phyloP scores from a whole-genome alignment of 1,140 invertebrate genomes.

The Drosophila busckii region DNA sequence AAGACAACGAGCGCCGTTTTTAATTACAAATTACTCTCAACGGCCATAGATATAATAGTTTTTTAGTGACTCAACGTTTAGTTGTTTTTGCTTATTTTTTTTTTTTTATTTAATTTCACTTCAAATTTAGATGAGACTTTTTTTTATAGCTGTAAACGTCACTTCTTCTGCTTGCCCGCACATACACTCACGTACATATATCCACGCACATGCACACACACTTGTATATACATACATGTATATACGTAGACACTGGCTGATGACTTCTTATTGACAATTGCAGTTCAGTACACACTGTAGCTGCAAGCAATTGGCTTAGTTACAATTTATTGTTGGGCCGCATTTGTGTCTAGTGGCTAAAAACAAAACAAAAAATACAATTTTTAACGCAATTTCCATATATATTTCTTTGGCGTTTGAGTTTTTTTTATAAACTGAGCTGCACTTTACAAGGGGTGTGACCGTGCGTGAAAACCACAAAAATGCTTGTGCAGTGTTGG shows the following conservation, averaged over 20 bases:
- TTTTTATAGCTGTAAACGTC: constrained; percentile 57
- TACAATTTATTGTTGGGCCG: constrained; percentile 11
- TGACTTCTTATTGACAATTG: constrained; percentile 25
- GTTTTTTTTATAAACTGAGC: constrained; percentile 38
- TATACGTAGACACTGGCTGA: constrained; percentile 19
- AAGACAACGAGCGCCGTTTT: constrained; percentile 31
- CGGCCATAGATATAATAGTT: constrained; percentile 23
- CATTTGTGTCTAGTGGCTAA: constrained; percentile 12
- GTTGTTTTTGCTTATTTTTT: constrained; percentile 11
- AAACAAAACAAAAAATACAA: constrained; percentile 37
- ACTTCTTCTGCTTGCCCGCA: constrained; percentile 30
- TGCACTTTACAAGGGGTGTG: constrained; percentile 18
- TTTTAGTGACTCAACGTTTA: constrained; percentile 5
- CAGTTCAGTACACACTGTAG: neutral
- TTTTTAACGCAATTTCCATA: constrained; percentile 26
- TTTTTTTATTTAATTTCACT: constrained; percentile 38
- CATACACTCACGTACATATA: constrained; percentile 26
- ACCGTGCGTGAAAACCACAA: neutral
- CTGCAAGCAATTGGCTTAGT: constrained; percentile 1
- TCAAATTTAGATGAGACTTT: constrained; percentile 51
- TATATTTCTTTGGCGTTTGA: constrained; percentile 22
- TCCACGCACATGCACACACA: constrained; percentile 23
- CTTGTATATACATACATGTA: too few species aligned
- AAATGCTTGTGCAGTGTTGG: neutral
- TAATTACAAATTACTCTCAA: constrained; percentile 23